Evolutionary conservation across 2,888 invertebrate species (phyloP).

Genomic region (Hypomecis punctinalis): DNA sequence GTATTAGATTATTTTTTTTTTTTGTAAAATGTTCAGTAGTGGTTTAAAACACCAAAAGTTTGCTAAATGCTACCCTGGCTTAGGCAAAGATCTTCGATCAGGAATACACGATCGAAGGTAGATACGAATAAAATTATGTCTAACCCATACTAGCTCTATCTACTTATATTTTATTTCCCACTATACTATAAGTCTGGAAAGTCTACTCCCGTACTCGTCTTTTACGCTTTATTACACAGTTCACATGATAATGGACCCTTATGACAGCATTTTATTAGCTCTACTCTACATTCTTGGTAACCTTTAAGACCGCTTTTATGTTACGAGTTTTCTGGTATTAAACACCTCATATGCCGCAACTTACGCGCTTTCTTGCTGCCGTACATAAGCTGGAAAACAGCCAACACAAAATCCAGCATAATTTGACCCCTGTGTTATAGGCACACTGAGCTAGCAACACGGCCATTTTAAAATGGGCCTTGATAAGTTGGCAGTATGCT

Average conservation of each 20-base stretch:
- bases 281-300: slow-evolving; percentile 36
- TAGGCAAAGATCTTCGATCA: no score
- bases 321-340: slow-evolving; percentile 38
- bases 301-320: slow-evolving; percentile 41
- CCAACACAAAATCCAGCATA: background rate
- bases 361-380: slow-evolving; percentile 3
- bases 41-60: no score
- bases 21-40: no score
- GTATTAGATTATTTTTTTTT: no score
- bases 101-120: no score
- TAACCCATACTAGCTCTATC: no score
- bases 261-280: slow-evolving; percentile 36
- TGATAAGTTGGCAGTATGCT: background rate
- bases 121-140: no score
- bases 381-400: background rate
- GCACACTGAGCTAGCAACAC: background rate
- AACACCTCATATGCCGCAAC: slow-evolving; percentile 28
- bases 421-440: background rate
- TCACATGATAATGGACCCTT: slow-evolving; percentile 8
- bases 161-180: no score
- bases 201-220: background rate
- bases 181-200: no score
- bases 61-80: no score
- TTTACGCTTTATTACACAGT: background rate
- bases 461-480: background rate